Evolutionary conservation across 2,113 vertebrate species (phyloP).

Genomic region (Arizona elegans): DNA sequence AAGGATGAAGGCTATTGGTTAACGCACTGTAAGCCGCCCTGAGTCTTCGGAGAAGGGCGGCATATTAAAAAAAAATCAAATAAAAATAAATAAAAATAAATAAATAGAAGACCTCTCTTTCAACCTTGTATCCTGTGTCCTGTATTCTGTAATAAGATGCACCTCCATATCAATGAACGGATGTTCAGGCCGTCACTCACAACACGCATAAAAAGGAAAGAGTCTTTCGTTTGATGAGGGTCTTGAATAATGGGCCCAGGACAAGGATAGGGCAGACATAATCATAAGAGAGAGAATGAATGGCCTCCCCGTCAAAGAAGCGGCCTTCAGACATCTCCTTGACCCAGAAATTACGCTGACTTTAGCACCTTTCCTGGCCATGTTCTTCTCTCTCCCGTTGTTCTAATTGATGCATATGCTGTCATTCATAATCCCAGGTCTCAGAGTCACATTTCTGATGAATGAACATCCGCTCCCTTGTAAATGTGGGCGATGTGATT

Average conservation of each 20-base stretch:
- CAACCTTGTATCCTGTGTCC: neutral
- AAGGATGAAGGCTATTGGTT: too few relatives aligned
- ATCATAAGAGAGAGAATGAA: neutral
- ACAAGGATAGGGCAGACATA: neutral
- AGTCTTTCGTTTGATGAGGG: neutral
- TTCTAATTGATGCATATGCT: neutral
- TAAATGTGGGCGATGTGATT: neutral
- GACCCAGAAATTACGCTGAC: neutral
- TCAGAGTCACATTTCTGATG: neutral
- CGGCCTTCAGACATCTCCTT: neutral
- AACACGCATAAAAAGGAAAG: neutral
- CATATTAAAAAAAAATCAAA: too few relatives aligned
- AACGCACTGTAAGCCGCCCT: too few relatives aligned
- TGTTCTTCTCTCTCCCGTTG: fast-evolving
- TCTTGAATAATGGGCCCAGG: neutral
- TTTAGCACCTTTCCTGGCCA: neutral
- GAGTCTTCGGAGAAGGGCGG: too few relatives aligned
- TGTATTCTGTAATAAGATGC: neutral
- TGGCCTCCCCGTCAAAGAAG: neutral
- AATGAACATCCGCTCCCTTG: conserved; percentile 21
- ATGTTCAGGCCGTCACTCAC: neutral
- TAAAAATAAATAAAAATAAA: too few relatives aligned
- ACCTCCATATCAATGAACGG: neutral
- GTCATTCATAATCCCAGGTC: conserved; percentile 6
- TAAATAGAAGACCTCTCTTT: neutral